Evolutionary conservation across 2,113 vertebrate species (phyloP), one percentile per base, ranked within the genome.

Genomic region (Globicephala melas): DNA sequence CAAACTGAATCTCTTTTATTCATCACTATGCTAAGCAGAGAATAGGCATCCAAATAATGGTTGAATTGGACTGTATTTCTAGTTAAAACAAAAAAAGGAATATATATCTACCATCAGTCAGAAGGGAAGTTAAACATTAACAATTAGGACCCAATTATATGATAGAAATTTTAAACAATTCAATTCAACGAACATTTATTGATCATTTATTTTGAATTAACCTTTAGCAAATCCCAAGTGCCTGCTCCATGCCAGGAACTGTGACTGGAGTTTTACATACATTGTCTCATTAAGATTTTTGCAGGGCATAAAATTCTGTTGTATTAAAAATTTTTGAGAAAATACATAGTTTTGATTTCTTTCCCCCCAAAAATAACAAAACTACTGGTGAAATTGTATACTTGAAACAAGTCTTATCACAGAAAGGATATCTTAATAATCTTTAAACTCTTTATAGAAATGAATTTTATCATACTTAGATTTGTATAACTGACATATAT

Each of bases 161-260:
- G 28, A 79, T 38, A 94, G 13, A 82, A 92, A 94, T 38, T 91
- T 85, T 83, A 95, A 93, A 55, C 50, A 96, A 95, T 81, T 86
- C 36, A 81, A 58, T 21, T 94, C 7, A 81, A 50, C 31, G 84
- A 79, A 87, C 1, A 58, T 38, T 55, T 90, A 82, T 67, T 92
- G 58, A 73, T 71, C 6, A 71, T 76, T 84, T 60, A 87, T 68
- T 95, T 91, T 5, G 70, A 73, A 97, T 92, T 70, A 89, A 89
- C 12, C 28, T 93, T 95, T 8, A 73, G n/a, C n/a, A 97, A 95
- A 87, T 28, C 12, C 1, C 38, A 88, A 68, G 33, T 77, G 23
- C 3, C 68, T 58, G 3, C 7, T 91, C 0, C 17, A 76, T 71
- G 26, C 23, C n/a, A 67, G 26, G 28, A 85, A 33, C 23, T 68